phyloP scores from a whole-genome alignment of 2,888 invertebrate genomes.

The Nebria brevicollis region DNA sequence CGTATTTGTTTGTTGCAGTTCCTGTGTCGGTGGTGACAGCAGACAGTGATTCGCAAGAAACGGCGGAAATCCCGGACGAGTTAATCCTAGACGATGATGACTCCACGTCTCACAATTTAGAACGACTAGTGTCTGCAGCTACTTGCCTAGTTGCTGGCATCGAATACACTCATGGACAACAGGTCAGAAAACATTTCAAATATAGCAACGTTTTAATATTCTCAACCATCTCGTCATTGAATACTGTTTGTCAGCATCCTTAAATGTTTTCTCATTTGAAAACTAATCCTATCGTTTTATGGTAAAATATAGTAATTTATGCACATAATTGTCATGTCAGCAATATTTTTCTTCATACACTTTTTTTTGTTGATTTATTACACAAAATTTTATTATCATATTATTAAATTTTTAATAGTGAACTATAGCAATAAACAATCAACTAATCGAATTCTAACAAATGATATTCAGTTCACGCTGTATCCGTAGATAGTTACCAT shows the following conservation, averaged over 20 bases:
- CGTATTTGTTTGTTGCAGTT: constrained; percentile 53
- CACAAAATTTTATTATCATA: too few relatives aligned
- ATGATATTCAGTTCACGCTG: not conserved
- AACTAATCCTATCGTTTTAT: too few relatives aligned
- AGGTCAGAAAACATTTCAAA: constrained; percentile 55
- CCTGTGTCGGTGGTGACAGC: constrained; percentile 56
- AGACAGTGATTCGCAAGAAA: constrained; percentile 12
- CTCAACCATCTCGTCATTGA: too few relatives aligned
- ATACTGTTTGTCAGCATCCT: too few relatives aligned
- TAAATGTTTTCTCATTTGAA: too few relatives aligned
- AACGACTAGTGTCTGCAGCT: constrained; percentile 62
- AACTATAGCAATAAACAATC: not conserved
- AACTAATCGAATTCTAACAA: not conserved
- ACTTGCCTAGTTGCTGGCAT: constrained; percentile 64
- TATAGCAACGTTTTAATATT: not conserved
- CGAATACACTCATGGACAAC: constrained; percentile 64
- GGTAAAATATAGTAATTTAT: too few relatives aligned
- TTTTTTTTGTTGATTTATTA: too few relatives aligned
- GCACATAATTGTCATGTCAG: too few relatives aligned
- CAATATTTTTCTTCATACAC: too few relatives aligned
- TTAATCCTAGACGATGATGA: constrained; percentile 58
- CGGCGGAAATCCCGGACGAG: constrained; percentile 53
- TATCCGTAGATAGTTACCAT: not conserved
- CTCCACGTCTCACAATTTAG: constrained; percentile 60
- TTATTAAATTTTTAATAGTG: not conserved